phyloP scores from a whole-genome alignment of 2,888 invertebrate species.

The Polyploca ridens region DNA sequence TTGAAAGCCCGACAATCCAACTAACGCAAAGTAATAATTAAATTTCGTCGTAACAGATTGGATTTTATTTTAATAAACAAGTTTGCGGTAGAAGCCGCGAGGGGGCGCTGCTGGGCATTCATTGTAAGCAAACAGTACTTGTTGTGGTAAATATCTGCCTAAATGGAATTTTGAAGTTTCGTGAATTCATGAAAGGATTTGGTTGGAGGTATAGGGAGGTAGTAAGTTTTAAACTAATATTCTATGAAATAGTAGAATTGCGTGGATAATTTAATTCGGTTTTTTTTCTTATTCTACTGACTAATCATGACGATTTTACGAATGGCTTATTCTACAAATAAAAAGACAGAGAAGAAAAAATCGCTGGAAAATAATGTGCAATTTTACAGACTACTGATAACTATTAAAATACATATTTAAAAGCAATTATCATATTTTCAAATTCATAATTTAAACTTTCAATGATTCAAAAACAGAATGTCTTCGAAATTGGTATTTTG shows the following conservation, averaged over 20 bases:
- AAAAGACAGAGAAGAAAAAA: too few relatives aligned
- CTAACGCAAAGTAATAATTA: neutral
- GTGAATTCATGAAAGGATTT: neutral
- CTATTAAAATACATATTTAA: too few relatives aligned
- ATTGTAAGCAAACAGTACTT: constrained; percentile 6
- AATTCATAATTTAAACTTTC: too few relatives aligned
- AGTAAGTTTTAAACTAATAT: neutral
- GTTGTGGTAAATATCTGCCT: constrained; percentile 9
- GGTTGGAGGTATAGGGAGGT: neutral
- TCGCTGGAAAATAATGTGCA: too few relatives aligned
- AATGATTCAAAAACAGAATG: too few relatives aligned
- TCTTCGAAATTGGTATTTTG: too few relatives aligned
- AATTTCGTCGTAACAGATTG: neutral
- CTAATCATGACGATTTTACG: too few relatives aligned
- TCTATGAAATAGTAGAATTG: neutral
- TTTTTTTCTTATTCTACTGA: too few relatives aligned
- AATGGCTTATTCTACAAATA: too few relatives aligned
- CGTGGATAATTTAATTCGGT: too few relatives aligned
- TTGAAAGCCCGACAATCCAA: neutral
- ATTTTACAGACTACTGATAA: too few relatives aligned
- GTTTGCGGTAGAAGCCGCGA: neutral
- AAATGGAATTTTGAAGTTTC: constrained; percentile 12
- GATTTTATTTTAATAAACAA: neutral
- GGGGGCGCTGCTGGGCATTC: neutral
- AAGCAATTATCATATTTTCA: too few relatives aligned